A percentile compares a stretch with the other conserved stretches of the same genome.
Evolutionary conservation across 2,888 invertebrate species (phyloP).

Genomic region (Prosopocoilus inquinatus): DNA sequence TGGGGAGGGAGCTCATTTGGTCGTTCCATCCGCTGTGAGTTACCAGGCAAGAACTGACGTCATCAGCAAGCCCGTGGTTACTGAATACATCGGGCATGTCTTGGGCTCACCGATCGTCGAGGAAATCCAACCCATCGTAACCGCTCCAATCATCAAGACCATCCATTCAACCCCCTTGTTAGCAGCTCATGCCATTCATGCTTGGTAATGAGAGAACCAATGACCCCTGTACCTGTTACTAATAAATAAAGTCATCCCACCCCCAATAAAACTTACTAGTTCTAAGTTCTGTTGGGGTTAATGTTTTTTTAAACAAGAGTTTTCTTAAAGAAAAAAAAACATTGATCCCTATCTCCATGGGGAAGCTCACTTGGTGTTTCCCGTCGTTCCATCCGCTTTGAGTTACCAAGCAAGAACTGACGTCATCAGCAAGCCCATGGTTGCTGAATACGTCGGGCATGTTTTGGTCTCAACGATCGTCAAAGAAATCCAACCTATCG

Average conservation of each 20-base stretch:
- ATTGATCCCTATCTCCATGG: too few relatives aligned
- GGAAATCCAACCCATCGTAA: too few relatives aligned
- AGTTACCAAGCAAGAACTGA: slow-evolving; percentile 33
- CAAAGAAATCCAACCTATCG: too few relatives aligned
- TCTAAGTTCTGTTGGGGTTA: too few relatives aligned
- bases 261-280: too few relatives aligned
- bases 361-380: too few relatives aligned
- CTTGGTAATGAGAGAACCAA: slow-evolving; percentile 17
- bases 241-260: too few relatives aligned
- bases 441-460: slow-evolving; percentile 29
- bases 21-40: slow-evolving; percentile 49
- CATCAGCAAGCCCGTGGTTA: slow-evolving; percentile 19
- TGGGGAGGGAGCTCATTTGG: slow-evolving; percentile 27
- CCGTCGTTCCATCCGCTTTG: slow-evolving; percentile 47
- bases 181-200: slow-evolving; percentile 28
- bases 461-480: too few relatives aligned
- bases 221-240: background rate
- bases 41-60: slow-evolving; percentile 36
- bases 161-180: slow-evolving; percentile 30
- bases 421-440: slow-evolving; percentile 27
- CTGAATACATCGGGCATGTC: slow-evolving; percentile 42
- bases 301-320: too few relatives aligned
- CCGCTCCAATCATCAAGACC: slow-evolving; percentile 39
- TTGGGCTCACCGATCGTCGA: slow-evolving; percentile 33
- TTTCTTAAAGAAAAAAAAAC: too few relatives aligned